These are phyloP conservation scores for Neoscelio sp. DNA, from an alignment of 2,888 invertebrate species.

Conservation along the genomic window DNA sequence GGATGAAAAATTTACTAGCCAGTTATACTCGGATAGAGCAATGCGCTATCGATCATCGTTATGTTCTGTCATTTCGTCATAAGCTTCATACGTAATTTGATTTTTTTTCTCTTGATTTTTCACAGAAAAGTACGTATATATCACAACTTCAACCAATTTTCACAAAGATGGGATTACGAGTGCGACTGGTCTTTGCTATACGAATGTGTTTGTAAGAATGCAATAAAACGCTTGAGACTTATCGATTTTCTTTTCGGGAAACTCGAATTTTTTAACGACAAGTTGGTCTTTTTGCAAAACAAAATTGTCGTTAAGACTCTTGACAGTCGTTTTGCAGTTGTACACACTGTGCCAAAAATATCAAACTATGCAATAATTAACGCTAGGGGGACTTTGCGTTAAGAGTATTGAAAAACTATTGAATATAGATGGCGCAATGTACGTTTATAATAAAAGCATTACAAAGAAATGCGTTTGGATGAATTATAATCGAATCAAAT, in stretches of 20 bases:
- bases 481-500: too few species aligned
- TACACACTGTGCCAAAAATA: constrained; percentile 27
- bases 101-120: constrained; percentile 7
- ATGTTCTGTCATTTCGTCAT: constrained; percentile 4
- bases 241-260: constrained; percentile 5
- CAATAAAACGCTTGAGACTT: not conserved
- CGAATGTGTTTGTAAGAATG: constrained; percentile 30
- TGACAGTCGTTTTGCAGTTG: constrained; percentile 9
- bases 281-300: constrained; percentile 31
- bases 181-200: constrained; percentile 23
- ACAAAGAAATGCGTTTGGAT: too few species aligned
- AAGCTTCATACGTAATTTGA: constrained; percentile 11
- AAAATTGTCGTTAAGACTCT: not conserved
- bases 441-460: not conserved
- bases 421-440: too few species aligned
- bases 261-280: not conserved
- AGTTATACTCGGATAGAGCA: constrained; percentile 32
- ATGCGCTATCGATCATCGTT: constrained; percentile 34
- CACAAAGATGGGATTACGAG: constrained; percentile 3
- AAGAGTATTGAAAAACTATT: too few species aligned
- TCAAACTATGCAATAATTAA: constrained; percentile 13
- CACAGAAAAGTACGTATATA: not conserved
- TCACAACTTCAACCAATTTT: constrained; percentile 29
- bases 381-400: not conserved
- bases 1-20: constrained; percentile 38